Evolutionary conservation across 2,797 vertebrate genomes (phyloP), one percentile per base, ranked within the genome.

Genomic region (Galagoides demidoff): DNA sequence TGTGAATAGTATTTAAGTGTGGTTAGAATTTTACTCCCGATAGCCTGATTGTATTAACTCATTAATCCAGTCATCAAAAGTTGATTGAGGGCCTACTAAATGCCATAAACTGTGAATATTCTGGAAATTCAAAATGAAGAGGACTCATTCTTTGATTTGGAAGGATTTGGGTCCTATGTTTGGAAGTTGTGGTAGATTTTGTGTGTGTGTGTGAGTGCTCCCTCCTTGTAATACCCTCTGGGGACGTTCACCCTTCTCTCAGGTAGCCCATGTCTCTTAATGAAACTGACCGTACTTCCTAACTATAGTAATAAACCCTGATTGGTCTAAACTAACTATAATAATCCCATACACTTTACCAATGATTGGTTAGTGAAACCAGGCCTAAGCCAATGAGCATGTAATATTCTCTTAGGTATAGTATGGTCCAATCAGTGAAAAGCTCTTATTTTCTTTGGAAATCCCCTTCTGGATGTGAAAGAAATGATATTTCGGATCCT

Each of bases 11-110:
- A 76, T 68, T 88, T 34, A 73, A 95, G 61, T 37, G 45, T 27
- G 73, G 43, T 90, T 90, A 92, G 25, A 70, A 90, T 81, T 77
- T 79, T 68, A 78, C 49, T 86, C 64, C 34, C 25, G 39, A 43
- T 31, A 88, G 49, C 11, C 17, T 52, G 27, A 31, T 87, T 63
- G 17, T 76, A 79, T 96, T 86, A 87, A 92, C 43, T 92, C 66
- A n/a, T 93, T 76, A 66, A 59, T 59, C 22, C 59, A 68, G 57
- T 34, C 66, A 12, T 70, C 31, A 68, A 39, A 78, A 88, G 57
- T 34, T n/a, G 66, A 52, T 19, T 2, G 22, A 79, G 57, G 59
- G n/a, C 23, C 79, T 66, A 57, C 68, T 43, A 64, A 37, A 31
- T 68, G 52, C 2, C 71, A 25, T n/a, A 43, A 77, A 70, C 70